Percentiles rank a stretch among this genome's conserved stretches.
phyloP scores from a whole-genome alignment of 2,113 vertebrate species.

The Otus sunia region DNA sequence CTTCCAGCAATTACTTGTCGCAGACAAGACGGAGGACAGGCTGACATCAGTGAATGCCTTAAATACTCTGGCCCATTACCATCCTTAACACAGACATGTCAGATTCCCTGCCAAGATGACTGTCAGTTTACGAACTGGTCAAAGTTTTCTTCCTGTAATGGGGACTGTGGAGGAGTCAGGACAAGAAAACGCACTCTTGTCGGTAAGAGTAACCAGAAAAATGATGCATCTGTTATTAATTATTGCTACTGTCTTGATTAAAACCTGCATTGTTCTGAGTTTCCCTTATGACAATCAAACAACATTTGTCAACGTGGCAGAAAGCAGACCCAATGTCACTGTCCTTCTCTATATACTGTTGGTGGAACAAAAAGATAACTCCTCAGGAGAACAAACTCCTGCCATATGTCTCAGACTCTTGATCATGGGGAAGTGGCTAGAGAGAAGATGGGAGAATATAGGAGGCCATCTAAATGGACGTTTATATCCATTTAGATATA shows the following conservation, averaged over 20 bases:
- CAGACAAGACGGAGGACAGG: conserved; percentile 89
- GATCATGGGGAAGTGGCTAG: background rate
- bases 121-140: conserved; percentile 97
- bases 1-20: conserved; percentile 92
- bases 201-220: conserved; percentile 78
- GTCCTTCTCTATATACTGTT: background rate
- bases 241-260: background rate
- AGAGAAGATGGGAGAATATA: background rate
- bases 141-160: conserved; percentile 93
- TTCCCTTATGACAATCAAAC: background rate
- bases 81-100: conserved; percentile 87
- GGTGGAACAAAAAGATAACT: background rate
- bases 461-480: background rate
- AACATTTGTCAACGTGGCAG: background rate
- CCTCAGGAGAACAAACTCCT: background rate
- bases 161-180: conserved; percentile 93
- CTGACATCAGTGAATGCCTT: conserved; percentile 87
- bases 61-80: conserved; percentile 84
- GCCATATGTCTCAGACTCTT: background rate
- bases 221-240: background rate
- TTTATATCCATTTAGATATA: no score
- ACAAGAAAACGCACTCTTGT: conserved; percentile 89
- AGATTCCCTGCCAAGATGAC: conserved; percentile 94
- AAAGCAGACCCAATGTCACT: background rate
- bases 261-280: background rate